phyloP scores from a whole-genome alignment of 2,797 vertebrate genomes.

The Clarias fuscus region DNA sequence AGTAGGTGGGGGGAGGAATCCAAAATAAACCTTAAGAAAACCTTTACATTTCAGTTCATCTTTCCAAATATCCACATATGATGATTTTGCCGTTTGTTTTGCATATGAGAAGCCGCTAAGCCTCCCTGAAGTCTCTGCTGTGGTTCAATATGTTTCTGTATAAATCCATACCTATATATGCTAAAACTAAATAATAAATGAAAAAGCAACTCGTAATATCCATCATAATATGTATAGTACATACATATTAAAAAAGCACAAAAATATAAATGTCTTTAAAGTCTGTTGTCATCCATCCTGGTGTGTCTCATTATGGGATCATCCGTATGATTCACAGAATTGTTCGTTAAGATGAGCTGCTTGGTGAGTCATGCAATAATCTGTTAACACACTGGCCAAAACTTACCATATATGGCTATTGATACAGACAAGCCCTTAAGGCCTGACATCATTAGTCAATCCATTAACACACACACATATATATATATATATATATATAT shows the following conservation, averaged over 20 bases:
- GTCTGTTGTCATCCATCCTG: constrained; percentile 56
- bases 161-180: neutral
- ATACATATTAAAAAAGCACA: neutral
- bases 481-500: too few species aligned
- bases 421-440: neutral
- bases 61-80: neutral
- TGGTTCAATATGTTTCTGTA: neutral
- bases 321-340: constrained; percentile 61
- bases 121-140: neutral
- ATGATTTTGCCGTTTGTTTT: neutral
- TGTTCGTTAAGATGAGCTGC: constrained; percentile 33
- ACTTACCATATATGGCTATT: neutral
- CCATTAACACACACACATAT: too few species aligned
- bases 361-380: constrained; percentile 54
- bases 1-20: constrained; percentile 28
- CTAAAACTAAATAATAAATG: too few species aligned
- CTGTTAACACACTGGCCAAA: neutral
- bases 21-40: constrained; percentile 35
- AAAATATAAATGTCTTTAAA: constrained; percentile 17
- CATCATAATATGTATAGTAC: neutral
- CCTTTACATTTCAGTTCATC: constrained; percentile 3
- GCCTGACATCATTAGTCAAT: neutral
- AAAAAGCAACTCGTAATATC: too few species aligned
- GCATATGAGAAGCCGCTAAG: constrained; percentile 15
- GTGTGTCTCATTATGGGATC: constrained; percentile 72